Percentiles rank a stretch among this genome's conserved stretches.
phyloP scores from a whole-genome alignment of 2,113 vertebrate species.

The Solea solea region DNA sequence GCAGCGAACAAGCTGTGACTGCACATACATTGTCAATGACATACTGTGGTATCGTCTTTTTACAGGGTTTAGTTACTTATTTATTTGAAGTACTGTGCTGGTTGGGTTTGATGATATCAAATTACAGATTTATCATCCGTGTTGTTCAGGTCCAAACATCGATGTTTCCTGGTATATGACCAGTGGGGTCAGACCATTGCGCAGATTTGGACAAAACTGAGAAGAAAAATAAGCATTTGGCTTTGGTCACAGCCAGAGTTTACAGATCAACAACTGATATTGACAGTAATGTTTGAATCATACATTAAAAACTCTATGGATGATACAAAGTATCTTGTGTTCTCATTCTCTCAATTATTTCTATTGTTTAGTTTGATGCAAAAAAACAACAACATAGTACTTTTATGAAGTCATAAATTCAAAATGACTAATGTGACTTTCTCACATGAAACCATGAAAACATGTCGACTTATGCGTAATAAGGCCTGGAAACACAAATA shows the following conservation, averaged over 20 bases:
- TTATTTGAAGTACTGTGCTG: too few relatives aligned
- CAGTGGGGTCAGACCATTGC: conserved; percentile 85
- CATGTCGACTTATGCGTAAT: too few relatives aligned
- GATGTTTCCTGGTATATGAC: conserved; percentile 85
- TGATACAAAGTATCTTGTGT: not conserved
- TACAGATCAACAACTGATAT: conserved; percentile 35
- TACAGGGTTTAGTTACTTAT: not conserved
- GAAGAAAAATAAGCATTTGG: not conserved
- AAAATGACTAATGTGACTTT: too few relatives aligned
- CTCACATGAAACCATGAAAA: too few relatives aligned
- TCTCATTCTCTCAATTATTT: not conserved
- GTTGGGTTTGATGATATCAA: not conserved
- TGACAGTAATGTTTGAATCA: conserved; percentile 15
- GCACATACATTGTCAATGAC: not conserved
- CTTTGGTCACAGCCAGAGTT: conserved; percentile 3
- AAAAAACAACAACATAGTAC: too few relatives aligned
- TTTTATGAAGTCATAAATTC: too few relatives aligned
- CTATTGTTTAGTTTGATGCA: not conserved
- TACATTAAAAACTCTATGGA: not conserved
- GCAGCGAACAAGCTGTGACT: too few relatives aligned
- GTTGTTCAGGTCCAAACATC: conserved; percentile 80
- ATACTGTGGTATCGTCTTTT: not conserved
- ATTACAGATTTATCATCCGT: not conserved
- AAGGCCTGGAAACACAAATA: too few relatives aligned
- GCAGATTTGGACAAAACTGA: conserved; percentile 81